Evolutionary conservation across 2,888 invertebrate species (phyloP).

Genomic region (Orchesellides sinensis): DNA sequence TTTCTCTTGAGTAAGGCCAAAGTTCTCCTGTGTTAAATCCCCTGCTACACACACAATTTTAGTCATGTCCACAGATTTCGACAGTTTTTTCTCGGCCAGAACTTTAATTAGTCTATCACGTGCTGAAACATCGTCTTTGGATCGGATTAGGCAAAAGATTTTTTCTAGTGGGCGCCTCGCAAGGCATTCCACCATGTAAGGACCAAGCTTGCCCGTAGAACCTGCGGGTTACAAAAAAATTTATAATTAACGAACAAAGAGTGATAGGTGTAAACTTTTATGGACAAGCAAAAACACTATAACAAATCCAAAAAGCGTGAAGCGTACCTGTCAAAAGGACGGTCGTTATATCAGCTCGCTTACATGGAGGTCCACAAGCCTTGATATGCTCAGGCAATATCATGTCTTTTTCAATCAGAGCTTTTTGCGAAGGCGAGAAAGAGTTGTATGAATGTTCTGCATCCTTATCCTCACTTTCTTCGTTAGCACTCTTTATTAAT

Average conservation of each 20-base stretch:
- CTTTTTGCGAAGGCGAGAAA: slow-evolving; percentile 23
- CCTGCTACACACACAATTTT: slow-evolving; percentile 56
- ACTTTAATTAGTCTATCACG: slow-evolving; percentile 43
- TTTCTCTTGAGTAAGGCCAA: slow-evolving; percentile 28
- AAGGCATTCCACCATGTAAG: slow-evolving; percentile 50
- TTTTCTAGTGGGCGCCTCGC: not conserved
- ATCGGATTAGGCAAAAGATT: slow-evolving; percentile 63
- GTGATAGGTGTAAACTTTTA: not conserved
- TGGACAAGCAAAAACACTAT: too few relatives aligned
- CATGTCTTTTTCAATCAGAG: slow-evolving; percentile 53
- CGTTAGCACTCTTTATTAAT: slow-evolving; percentile 35
- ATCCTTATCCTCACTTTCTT: slow-evolving; percentile 21
- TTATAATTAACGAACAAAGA: not conserved
- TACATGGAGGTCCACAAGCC: not conserved
- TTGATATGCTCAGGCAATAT: slow-evolving; percentile 56
- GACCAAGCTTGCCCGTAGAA: slow-evolving; percentile 66
- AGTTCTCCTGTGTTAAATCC: slow-evolving; percentile 47
- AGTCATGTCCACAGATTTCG: slow-evolving; percentile 35
- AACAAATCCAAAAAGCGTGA: too few relatives aligned
- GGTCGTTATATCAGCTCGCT: slow-evolving; percentile 51
- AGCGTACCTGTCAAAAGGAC: slow-evolving; percentile 68
- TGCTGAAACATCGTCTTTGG: slow-evolving; percentile 44
- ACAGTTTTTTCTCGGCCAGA: slow-evolving; percentile 57
- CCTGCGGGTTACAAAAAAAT: too few relatives aligned
- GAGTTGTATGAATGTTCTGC: slow-evolving; percentile 23